Conservation (phyloP, 2,113 vertebrate species). For the Hippolais icterina region DNA sequence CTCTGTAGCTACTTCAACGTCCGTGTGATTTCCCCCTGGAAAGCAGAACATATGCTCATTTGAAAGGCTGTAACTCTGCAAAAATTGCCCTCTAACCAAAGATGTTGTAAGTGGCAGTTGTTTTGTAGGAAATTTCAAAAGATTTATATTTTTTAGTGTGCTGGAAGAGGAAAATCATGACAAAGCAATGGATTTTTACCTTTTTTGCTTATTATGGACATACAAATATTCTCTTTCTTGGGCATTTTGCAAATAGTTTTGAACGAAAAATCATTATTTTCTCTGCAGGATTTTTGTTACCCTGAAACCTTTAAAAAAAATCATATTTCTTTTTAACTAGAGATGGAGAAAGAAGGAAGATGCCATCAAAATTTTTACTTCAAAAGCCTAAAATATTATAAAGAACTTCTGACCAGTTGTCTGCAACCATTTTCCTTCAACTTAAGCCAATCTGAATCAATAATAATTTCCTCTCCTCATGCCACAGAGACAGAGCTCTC, state of each 20-base stretch:
- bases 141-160: background rate
- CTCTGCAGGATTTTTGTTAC: background rate
- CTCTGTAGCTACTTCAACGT: background rate
- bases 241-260: background rate
- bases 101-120: background rate
- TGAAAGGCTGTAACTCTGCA: background rate
- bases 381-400: background rate
- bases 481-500: fast-evolving
- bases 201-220: background rate
- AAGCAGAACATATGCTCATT: conserved; percentile 17
- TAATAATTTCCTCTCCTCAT: background rate
- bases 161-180: background rate
- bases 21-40: background rate
- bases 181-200: background rate
- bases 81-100: conserved; percentile 18
- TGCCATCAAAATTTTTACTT: background rate
- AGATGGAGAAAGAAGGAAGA: background rate
- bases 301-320: background rate
- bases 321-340: background rate
- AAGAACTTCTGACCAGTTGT: background rate
- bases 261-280: background rate
- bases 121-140: background rate
- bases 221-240: background rate
- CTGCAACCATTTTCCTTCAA: background rate
- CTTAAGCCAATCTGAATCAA: background rate